Conservation (phyloP, 2,888 invertebrate species). For the Notodonta ziczac region DNA sequence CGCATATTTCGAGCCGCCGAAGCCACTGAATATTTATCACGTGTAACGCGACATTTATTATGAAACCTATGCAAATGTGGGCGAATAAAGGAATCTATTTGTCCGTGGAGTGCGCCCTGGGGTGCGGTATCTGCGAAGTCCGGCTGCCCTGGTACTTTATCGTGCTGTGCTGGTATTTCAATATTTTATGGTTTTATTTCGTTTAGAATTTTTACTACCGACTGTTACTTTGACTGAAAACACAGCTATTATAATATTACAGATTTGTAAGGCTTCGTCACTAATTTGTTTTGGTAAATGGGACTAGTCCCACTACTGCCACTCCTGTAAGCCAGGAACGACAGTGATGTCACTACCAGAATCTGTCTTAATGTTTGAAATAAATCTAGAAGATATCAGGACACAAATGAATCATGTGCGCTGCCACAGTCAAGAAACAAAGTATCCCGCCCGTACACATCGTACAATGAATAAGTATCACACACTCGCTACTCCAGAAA, state of each 20-base stretch:
- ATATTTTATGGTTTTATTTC: background rate
- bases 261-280: too few species aligned
- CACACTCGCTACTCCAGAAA: slow-evolving; percentile 37
- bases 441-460: background rate
- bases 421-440: background rate
- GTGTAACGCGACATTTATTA: slow-evolving; percentile 40
- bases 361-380: too few species aligned
- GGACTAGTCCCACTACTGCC: too few species aligned
- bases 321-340: too few species aligned
- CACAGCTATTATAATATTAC: too few species aligned
- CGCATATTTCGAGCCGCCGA: slow-evolving; percentile 30
- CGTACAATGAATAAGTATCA: slow-evolving; percentile 8
- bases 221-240: too few species aligned
- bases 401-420: background rate
- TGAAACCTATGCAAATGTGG: slow-evolving; percentile 44
- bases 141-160: slow-evolving; percentile 15
- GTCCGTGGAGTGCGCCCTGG: slow-evolving; percentile 26
- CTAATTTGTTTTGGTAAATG: too few species aligned
- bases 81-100: slow-evolving; percentile 42
- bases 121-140: slow-evolving; percentile 26
- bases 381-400: too few species aligned
- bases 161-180: background rate
- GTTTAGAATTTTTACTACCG: background rate
- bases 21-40: slow-evolving; percentile 42
- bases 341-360: too few species aligned